Conservation (phyloP, 2,113 vertebrate species). For the Grammomys surdaster region DNA sequence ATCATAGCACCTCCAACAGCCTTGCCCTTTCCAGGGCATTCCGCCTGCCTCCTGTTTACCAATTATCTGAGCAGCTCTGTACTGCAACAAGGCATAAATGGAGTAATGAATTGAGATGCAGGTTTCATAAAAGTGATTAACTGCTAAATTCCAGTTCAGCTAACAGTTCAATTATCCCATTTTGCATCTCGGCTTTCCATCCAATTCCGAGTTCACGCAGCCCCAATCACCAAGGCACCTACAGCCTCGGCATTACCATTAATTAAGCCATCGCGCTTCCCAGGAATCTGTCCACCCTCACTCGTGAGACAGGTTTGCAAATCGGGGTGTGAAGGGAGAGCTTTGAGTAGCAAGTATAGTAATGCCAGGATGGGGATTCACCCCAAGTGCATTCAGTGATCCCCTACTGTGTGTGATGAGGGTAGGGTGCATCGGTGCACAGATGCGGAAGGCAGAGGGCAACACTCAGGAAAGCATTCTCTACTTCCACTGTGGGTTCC, state of each 20-base stretch:
- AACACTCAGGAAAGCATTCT: not conserved
- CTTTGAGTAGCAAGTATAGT: not conserved
- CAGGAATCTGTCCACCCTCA: slow-evolving; percentile 64
- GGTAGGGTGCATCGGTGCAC: not conserved
- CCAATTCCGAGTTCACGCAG: slow-evolving; percentile 64
- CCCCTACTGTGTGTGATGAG: not conserved
- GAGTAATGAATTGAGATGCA: slow-evolving; percentile 78
- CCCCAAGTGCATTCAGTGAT: not conserved
- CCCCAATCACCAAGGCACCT: slow-evolving; percentile 62
- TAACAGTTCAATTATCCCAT: slow-evolving; percentile 81
- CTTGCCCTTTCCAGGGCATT: slow-evolving; percentile 46
- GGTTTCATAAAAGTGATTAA: slow-evolving; percentile 81
- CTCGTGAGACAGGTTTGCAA: slow-evolving; percentile 51
- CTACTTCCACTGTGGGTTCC: not conserved
- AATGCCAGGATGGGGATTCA: not conserved
- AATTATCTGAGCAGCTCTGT: slow-evolving; percentile 65
- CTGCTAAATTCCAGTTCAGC: slow-evolving; percentile 79
- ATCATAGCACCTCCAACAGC: not conserved
- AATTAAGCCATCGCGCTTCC: slow-evolving; percentile 74
- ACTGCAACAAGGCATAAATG: slow-evolving; percentile 65
- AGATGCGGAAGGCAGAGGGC: not conserved
- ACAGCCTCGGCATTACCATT: slow-evolving; percentile 65
- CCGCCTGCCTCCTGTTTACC: slow-evolving; percentile 63
- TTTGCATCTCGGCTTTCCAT: slow-evolving; percentile 75
- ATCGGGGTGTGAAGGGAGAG: not conserved